Evolutionary conservation across 2,888 invertebrate genomes (phyloP), one percentile per base, ranked within the genome.

Genomic region (Keiferia lycopersicella): DNA sequence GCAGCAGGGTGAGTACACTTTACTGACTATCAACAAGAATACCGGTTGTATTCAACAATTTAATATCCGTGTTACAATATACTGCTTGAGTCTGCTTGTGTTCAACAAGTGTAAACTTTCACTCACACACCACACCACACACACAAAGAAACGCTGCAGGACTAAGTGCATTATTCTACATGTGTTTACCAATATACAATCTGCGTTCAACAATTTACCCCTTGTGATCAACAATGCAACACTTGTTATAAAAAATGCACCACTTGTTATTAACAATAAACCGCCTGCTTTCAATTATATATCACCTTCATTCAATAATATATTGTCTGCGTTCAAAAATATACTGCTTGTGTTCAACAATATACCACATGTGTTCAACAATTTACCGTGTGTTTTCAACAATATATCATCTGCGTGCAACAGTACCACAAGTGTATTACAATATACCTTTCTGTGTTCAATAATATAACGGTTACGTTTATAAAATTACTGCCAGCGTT

Each of bases 1-100:
- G 65, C 68, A 66, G 66, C 73, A 70, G 50, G 74, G 72, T 64
- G 64, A 62, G 64, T 69, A 76, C 6, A 16, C 1, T 45, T 7
- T 16, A n/a, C 3, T 14, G 12, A 39, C 10, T n/a, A n/a, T n/a
- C n/a, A n/a, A n/a, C n/a, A n/a, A n/a, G n/a, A n/a, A 39, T 12
- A 12, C 8, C 14, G 14, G 14, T 11, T 41, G 41, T 41, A 30
- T 14, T 12, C 39, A 39, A n/a, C n/a, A n/a, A n/a, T n/a, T n/a
- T n/a, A n/a, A n/a, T n/a, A n/a, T n/a, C n/a, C n/a, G n/a, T n/a
- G n/a, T n/a, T n/a, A n/a, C n/a, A n/a, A n/a, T n/a, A n/a, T n/a
- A n/a, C n/a, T n/a, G n/a, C n/a, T n/a, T n/a, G n/a, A n/a, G n/a
- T n/a, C n/a, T n/a, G n/a, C n/a, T n/a, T n/a, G n/a, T n/a, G n/a